These are phyloP conservation scores for Saccopteryx leptura DNA, from an alignment of 2,113 vertebrate genomes.

Conservation along the genomic window DNA sequence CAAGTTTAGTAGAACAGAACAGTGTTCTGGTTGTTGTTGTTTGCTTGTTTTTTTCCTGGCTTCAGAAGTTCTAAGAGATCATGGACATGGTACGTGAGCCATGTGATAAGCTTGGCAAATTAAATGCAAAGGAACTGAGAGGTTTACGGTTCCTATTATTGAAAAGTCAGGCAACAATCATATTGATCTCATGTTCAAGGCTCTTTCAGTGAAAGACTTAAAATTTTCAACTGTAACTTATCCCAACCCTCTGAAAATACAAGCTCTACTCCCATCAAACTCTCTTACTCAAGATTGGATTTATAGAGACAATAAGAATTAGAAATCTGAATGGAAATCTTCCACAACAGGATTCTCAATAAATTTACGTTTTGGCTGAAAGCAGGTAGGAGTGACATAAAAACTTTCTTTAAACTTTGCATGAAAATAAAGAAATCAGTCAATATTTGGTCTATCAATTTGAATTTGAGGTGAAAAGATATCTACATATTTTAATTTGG, in stretches of 20 bases:
- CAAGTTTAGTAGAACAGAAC: neutral
- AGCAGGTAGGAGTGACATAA: neutral
- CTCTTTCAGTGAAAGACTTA: conserved; percentile 31
- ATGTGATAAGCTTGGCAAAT: conserved; percentile 21
- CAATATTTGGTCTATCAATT: neutral
- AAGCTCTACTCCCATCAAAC: neutral
- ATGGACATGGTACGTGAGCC: neutral
- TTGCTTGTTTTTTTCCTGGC: conserved; percentile 1
- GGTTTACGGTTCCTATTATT: neutral
- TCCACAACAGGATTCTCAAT: neutral
- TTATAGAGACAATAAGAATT: conserved; percentile 44
- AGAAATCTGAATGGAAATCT: conserved; percentile 51
- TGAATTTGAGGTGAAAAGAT: conserved; percentile 18
- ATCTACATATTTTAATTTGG: conserved; percentile 43
- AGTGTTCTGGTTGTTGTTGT: neutral
- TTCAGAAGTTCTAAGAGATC: conserved; percentile 41
- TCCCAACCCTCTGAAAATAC: conserved; percentile 6
- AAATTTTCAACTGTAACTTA: neutral
- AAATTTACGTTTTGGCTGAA: conserved; percentile 53
- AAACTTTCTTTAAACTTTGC: conserved; percentile 13
- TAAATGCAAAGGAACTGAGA: neutral
- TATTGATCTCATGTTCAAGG: conserved; percentile 21
- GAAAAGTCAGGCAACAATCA: conserved; percentile 18
- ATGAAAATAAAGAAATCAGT: conserved; percentile 28
- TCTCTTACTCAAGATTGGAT: neutral